These are phyloP conservation scores for Blera fallax DNA, from an alignment of 2,888 invertebrate species.

Conservation along the genomic window DNA sequence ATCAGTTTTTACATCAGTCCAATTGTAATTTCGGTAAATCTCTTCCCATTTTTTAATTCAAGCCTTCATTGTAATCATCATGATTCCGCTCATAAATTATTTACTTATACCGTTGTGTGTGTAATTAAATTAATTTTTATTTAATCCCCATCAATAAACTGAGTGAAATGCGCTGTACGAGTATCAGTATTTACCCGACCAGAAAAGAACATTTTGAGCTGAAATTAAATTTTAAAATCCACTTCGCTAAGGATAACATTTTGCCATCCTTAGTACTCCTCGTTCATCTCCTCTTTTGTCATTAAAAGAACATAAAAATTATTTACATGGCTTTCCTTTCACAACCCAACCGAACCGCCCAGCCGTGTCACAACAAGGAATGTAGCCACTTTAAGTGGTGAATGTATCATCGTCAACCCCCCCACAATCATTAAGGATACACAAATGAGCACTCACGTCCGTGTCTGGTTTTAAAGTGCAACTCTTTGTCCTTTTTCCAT, in stretches of 20 bases:
- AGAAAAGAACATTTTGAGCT: background rate
- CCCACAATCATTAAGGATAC: slow-evolving; percentile 37
- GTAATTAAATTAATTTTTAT: background rate
- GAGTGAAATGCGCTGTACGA: background rate
- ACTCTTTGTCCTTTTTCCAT: slow-evolving; percentile 28
- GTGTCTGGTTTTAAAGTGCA: slow-evolving; percentile 51
- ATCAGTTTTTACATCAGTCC: too few relatives aligned
- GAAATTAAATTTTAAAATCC: background rate
- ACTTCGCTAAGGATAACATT: background rate
- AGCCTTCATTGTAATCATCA: background rate
- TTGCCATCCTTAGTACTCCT: background rate
- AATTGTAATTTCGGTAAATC: too few relatives aligned
- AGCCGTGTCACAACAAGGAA: background rate
- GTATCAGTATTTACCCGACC: background rate
- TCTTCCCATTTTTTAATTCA: too few relatives aligned
- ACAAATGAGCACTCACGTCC: slow-evolving; percentile 56
- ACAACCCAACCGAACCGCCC: background rate
- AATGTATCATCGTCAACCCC: background rate
- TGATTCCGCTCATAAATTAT: background rate
- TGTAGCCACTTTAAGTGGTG: slow-evolving; percentile 16
- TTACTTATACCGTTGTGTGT: too few relatives aligned
- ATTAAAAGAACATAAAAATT: slow-evolving; percentile 40
- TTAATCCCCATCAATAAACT: background rate
- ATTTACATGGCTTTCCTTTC: slow-evolving; percentile 53
- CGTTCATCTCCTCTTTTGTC: slow-evolving; percentile 2